phyloP scores from a whole-genome alignment of 2,113 vertebrate species.

The Pachycephala philippinensis region DNA sequence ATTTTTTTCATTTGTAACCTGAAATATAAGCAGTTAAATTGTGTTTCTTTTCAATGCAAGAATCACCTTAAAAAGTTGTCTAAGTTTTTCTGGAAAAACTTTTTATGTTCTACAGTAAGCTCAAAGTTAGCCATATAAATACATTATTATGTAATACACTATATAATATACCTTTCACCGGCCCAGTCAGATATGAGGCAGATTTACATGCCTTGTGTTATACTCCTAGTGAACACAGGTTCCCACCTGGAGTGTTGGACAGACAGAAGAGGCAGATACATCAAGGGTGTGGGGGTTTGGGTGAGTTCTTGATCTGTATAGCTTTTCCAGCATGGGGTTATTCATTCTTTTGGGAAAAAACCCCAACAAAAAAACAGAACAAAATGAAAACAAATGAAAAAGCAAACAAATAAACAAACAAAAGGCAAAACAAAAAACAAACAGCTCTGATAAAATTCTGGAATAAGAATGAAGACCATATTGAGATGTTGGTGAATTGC shows the following conservation, averaged over 20 bases:
- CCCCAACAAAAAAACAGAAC: rapidly evolving
- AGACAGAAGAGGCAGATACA: neutral
- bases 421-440: neutral
- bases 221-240: neutral
- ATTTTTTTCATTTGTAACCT: neutral
- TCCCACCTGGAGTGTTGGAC: neutral
- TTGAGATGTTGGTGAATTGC: neutral
- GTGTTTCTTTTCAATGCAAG: neutral
- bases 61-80: neutral
- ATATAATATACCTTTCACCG: neutral
- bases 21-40: neutral
- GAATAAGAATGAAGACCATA: neutral
- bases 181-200: neutral
- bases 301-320: neutral
- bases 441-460: neutral
- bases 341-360: neutral
- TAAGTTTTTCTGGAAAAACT: neutral
- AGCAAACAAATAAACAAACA: neutral
- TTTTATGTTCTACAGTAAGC: neutral
- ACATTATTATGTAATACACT: neutral
- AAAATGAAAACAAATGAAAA: neutral
- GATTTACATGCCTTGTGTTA: neutral
- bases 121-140: neutral
- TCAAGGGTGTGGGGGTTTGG: neutral
- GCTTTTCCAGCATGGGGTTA: neutral